Evolutionary conservation across 2,888 invertebrate species (phyloP), one percentile per base, ranked within the genome.

Genomic region (Eudemis profundana): DNA sequence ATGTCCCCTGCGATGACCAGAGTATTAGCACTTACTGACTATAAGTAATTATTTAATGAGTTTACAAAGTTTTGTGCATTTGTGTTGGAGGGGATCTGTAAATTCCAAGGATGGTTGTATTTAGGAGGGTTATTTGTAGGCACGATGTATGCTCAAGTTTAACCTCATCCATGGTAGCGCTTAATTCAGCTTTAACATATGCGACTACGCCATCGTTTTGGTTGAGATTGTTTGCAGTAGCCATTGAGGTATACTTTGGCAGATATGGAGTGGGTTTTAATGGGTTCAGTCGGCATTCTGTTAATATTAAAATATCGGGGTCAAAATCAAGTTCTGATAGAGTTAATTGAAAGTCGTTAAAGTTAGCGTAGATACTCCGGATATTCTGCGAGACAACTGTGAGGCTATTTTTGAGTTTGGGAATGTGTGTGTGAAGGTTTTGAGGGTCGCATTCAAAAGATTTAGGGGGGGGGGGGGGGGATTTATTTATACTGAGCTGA

Each of bases 381-480:
- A n/a, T n/a, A n/a, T n/a, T n/a, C n/a, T n/a, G n/a, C n/a, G n/a
- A 33, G 15, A 50, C 10, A 17, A 50, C 4, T 0, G 49, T 50
- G 2, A 50, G 15, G 27, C 10, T 27, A 14, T 23, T 49, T 1
- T 7, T 4, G n/a, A 21, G 0, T 15, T 0, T 29, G 5, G 49
- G 49, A 14, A 29, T 49, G 2, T 27, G 7, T 29, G 27, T 29
- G 12, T 19, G 17, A 3, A 44, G 17, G 14, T 44, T 19, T 10
- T 44, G 44, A 44, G 44, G 17, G 44, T 44, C 44, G 44, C 21
- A n/a, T n/a, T n/a, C n/a, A n/a, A n/a, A n/a, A n/a, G n/a, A n/a
- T n/a, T n/a, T n/a, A n/a, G n/a, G n/a, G n/a, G n/a, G n/a, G n/a
- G n/a, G n/a, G n/a, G n/a, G n/a, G n/a, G n/a, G n/a, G n/a, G n/a